Evolutionary conservation across 2,113 vertebrate genomes (phyloP).

Genomic region (Numenius arquata): DNA sequence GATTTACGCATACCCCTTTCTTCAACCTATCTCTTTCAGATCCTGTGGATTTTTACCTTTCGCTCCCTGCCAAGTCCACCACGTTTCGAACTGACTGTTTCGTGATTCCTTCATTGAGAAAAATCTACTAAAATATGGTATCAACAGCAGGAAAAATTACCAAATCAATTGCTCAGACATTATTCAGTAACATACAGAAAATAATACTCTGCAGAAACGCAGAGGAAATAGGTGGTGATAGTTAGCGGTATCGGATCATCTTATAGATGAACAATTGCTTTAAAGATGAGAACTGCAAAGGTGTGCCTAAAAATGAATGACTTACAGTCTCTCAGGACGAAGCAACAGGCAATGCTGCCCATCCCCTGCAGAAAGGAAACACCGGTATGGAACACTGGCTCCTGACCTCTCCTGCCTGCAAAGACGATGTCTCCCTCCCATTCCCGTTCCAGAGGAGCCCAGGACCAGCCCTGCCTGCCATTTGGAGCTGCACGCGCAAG

Average conservation of each 20-base stretch:
- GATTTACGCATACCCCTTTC: constrained; percentile 86
- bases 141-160: neutral
- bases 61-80: constrained; percentile 88
- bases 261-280: neutral
- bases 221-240: neutral
- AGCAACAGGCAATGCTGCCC: neutral
- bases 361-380: too few relatives aligned
- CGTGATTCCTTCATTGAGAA: constrained; percentile 81
- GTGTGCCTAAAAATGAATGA: neutral
- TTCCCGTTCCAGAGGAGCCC: neutral
- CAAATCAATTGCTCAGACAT: neutral
- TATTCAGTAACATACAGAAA: neutral
- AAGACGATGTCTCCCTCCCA: neutral
- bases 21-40: constrained; percentile 85
- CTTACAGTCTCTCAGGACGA: neutral
- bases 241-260: neutral
- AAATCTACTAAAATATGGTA: constrained; percentile 71
- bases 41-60: constrained; percentile 82
- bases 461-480: neutral
- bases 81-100: constrained; percentile 86
- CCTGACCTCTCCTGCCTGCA: too few relatives aligned
- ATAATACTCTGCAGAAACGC: neutral
- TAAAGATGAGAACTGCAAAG: neutral
- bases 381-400: neutral
- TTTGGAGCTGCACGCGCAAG: neutral